Conservation (phyloP, 2,888 invertebrate genomes). For the Leistus spinibarbis region DNA sequence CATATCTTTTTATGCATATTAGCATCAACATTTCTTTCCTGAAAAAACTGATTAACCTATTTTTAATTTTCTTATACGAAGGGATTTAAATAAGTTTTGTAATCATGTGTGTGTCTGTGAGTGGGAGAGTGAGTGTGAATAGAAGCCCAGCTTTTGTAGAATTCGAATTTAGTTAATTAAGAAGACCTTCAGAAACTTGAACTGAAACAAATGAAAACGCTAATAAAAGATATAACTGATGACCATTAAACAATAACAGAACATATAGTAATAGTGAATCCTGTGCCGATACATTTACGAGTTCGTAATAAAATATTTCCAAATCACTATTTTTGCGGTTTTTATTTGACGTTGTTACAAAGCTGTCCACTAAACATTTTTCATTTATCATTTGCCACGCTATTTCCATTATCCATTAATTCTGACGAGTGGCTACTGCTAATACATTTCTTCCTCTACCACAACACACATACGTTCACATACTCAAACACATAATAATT, state of each 20-base stretch:
- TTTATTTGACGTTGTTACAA: conserved; percentile 23
- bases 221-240: not conserved
- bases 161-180: too few relatives aligned
- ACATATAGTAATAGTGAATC: not conserved
- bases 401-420: conserved; percentile 34
- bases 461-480: not conserved
- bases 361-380: conserved; percentile 25
- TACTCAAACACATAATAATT: conserved; percentile 3
- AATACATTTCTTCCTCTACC: conserved; percentile 10
- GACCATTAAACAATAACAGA: not conserved
- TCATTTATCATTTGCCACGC: conserved; percentile 27
- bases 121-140: not conserved
- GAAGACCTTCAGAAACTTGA: too few relatives aligned
- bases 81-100: too few relatives aligned
- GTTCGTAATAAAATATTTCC: not conserved
- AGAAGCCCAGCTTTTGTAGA: not conserved
- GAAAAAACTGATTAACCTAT: too few relatives aligned
- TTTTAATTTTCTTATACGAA: too few relatives aligned
- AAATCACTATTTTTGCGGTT: conserved; percentile 5
- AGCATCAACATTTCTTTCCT: not conserved
- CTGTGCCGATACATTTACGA: not conserved
- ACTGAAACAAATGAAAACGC: not conserved
- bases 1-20: not conserved
- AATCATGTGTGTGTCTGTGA: too few relatives aligned
- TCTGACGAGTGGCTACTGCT: conserved; percentile 12